Conservation (phyloP, 2,113 vertebrate genomes). For the Eolophus roseicapilla region DNA sequence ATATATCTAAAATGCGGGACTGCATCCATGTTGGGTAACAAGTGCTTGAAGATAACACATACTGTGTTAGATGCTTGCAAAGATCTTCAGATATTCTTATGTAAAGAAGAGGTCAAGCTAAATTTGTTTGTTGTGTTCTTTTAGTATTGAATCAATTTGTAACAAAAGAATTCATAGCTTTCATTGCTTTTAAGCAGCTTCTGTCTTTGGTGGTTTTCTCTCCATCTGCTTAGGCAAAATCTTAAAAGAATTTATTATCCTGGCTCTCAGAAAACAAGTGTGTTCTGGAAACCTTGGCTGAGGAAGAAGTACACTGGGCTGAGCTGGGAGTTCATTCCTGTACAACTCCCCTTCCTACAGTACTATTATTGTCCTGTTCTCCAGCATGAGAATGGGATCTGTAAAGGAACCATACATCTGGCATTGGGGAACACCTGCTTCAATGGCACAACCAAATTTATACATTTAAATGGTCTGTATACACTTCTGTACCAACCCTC, state of each 20-base stretch:
- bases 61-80: background rate
- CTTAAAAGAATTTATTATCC: background rate
- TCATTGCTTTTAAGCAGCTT: background rate
- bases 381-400: background rate
- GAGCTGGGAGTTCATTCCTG: background rate
- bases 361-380: background rate
- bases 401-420: rapidly evolving
- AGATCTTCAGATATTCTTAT: rapidly evolving
- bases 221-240: background rate
- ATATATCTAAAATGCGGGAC: rapidly evolving
- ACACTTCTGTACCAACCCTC: background rate
- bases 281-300: background rate
- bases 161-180: background rate
- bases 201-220: background rate
- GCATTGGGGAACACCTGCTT: background rate
- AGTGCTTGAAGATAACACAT: background rate
- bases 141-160: rapidly evolving
- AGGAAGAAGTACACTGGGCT: background rate
- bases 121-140: background rate
- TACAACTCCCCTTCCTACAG: background rate
- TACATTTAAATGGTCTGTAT: rapidly evolving
- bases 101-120: background rate
- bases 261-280: background rate
- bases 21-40: rapidly evolving
- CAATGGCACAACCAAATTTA: background rate